phyloP scores from a whole-genome alignment of 2,797 vertebrate species.

The Muscicapa comitata region DNA sequence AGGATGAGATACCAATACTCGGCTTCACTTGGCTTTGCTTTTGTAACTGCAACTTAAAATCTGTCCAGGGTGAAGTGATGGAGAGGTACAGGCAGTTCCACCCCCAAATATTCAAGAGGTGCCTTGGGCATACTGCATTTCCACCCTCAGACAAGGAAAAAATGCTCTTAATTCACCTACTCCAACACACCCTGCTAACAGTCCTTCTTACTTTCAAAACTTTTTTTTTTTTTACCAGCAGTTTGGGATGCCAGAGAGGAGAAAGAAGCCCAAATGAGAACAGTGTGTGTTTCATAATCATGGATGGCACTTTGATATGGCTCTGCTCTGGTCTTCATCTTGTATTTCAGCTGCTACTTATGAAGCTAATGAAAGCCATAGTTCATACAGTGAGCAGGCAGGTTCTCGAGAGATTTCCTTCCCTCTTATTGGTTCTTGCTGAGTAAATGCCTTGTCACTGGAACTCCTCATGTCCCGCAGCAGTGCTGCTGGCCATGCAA shows the following conservation, averaged over 20 bases:
- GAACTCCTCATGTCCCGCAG: not conserved
- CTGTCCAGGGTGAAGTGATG: not conserved
- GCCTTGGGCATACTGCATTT: not conserved
- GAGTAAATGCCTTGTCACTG: not conserved
- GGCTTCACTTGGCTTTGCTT: not conserved
- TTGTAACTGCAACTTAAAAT: not conserved
- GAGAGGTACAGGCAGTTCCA: not conserved
- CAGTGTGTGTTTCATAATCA: not conserved
- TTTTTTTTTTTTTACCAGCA: not conserved
- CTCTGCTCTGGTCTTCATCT: not conserved
- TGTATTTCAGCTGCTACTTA: not conserved
- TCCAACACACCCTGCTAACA: not conserved
- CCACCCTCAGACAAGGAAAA: accelerated
- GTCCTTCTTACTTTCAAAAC: not conserved
- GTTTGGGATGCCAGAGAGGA: not conserved
- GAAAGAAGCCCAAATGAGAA: not conserved
- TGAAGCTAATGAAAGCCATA: not conserved
- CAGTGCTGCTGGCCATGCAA: accelerated
- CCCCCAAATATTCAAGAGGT: not conserved
- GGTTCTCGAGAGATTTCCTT: not conserved
- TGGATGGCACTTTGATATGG: not conserved
- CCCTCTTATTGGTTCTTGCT: not conserved
- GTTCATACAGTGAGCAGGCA: accelerated
- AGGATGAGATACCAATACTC: not conserved
- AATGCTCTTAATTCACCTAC: not conserved